These are phyloP conservation scores for Corvus hawaiiensis DNA, from an alignment of 2,113 vertebrate genomes.

Conservation along the genomic window DNA sequence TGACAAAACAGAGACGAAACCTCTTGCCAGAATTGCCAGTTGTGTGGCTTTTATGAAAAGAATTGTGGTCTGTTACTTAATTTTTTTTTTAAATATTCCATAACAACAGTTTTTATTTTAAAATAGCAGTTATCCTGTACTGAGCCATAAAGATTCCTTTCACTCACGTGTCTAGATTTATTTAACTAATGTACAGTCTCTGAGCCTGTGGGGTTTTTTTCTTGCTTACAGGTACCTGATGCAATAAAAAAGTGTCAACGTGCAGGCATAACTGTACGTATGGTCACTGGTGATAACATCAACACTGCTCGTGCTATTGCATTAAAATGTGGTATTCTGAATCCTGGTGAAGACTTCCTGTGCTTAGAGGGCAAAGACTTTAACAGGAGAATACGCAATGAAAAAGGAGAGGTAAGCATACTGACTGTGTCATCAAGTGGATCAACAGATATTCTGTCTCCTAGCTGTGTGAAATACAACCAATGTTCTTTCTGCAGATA, in stretches of 20 bases:
- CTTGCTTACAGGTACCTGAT: slow-evolving; percentile 85
- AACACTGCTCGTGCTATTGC: slow-evolving; percentile 97
- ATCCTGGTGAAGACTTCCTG: slow-evolving; percentile 93
- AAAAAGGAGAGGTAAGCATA: slow-evolving; percentile 91
- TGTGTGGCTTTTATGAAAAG: not conserved
- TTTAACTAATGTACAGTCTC: not conserved
- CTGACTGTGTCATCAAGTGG: not conserved
- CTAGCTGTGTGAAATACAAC: not conserved
- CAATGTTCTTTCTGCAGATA: slow-evolving; percentile 79
- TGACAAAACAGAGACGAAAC: not conserved
- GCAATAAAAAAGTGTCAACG: slow-evolving; percentile 96
- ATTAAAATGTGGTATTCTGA: slow-evolving; percentile 92
- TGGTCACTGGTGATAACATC: slow-evolving; percentile 99
- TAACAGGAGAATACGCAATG: slow-evolving; percentile 97
- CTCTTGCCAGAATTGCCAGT: not conserved
- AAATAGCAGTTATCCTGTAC: not conserved
- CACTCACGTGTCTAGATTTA: not conserved
- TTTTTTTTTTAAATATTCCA: not conserved
- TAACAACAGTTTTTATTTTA: not conserved
- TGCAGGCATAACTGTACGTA: slow-evolving; percentile 96
- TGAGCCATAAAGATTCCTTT: not conserved
- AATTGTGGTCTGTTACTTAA: not conserved
- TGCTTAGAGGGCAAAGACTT: slow-evolving; percentile 98
- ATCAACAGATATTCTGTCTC: not conserved
- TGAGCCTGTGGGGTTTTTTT: not conserved